Evolutionary conservation across 1,140 invertebrate species (phyloP).

Genomic region (Drosophila biarmipes): DNA sequence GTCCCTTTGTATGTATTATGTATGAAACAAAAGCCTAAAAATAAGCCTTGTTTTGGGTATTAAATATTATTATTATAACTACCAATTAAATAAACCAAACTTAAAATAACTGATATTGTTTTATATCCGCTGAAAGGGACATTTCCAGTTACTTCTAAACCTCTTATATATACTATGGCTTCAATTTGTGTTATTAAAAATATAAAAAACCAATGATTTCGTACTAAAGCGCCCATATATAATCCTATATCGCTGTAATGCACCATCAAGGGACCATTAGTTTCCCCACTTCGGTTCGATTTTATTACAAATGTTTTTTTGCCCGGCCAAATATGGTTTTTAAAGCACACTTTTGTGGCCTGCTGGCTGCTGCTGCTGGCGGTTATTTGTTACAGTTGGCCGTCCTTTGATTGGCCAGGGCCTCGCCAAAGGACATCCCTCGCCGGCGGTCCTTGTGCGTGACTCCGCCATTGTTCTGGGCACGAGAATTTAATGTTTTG

Average conservation of each 20-base stretch:
- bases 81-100: too few relatives aligned
- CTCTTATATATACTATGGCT: background rate
- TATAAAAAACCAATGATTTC: background rate
- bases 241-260: background rate
- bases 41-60: too few relatives aligned
- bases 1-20: too few relatives aligned
- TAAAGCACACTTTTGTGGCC: conserved; percentile 59
- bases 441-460: conserved; percentile 17
- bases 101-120: too few relatives aligned
- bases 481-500: conserved; percentile 64
- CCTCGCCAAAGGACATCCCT: conserved; percentile 24
- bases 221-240: background rate
- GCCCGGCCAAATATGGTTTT: conserved; percentile 47
- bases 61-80: too few relatives aligned
- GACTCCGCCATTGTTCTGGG: conserved; percentile 21
- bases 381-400: conserved; percentile 65
- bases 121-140: too few relatives aligned
- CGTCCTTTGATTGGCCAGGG: conserved; percentile 60
- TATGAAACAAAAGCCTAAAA: too few relatives aligned
- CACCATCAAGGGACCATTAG: conserved; percentile 4
- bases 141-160: background rate
- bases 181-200: background rate
- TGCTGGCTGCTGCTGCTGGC: conserved; percentile 43
- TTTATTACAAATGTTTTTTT: conserved; percentile 16
- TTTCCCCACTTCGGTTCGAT: conserved; percentile 20